Conservation (phyloP, 2,113 vertebrate species). For the Cololabis saira region DNA sequence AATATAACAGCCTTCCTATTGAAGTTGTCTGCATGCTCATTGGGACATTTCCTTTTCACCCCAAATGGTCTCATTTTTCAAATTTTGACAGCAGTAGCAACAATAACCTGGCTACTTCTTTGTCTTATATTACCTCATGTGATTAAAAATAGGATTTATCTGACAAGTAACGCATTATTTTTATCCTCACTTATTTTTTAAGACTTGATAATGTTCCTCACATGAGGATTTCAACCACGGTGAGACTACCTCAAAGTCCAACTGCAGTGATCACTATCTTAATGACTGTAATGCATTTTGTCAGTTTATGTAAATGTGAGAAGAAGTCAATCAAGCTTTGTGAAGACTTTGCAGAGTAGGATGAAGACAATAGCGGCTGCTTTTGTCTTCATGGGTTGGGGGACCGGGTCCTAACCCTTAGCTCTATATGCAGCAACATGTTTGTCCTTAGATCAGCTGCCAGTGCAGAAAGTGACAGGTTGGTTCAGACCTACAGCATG, state of each 20-base stretch:
- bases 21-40: too few species aligned
- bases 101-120: too few species aligned
- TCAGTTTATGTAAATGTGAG: constrained; percentile 26
- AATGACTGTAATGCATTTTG: neutral
- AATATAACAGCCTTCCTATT: too few species aligned
- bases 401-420: constrained; percentile 12
- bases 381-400: constrained; percentile 55
- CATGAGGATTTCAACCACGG: neutral
- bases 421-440: constrained; percentile 45
- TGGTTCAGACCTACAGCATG: constrained; percentile 64
- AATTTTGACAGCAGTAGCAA: too few species aligned
- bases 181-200: too few species aligned
- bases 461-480: constrained; percentile 42
- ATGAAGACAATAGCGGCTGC: constrained; percentile 35
- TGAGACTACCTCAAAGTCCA: neutral
- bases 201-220: neutral
- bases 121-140: too few species aligned
- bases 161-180: too few species aligned
- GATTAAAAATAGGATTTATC: too few species aligned
- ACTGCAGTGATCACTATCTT: neutral
- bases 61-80: too few species aligned
- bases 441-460: constrained; percentile 55
- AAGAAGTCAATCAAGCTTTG: constrained; percentile 36
- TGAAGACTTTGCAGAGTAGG: constrained; percentile 10
- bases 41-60: too few species aligned